A percentile compares a stretch with the other conserved stretches of the same genome.
Conservation (phyloP, 1,140 invertebrate species). For the Acromyrmex charruanus region DNA sequence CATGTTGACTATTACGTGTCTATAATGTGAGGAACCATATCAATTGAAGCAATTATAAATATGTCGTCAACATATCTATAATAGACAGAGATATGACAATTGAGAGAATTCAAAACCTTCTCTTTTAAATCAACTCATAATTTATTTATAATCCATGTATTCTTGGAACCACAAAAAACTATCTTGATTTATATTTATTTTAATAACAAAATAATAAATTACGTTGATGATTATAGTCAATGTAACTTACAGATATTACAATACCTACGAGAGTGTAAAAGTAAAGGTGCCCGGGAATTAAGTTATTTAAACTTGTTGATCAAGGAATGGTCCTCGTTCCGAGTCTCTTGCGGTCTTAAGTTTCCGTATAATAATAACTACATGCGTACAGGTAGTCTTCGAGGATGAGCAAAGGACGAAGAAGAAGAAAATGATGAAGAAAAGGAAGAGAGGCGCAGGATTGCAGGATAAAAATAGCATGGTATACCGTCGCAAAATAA, state of each 20-base stretch:
- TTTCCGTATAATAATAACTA: slow-evolving; percentile 50
- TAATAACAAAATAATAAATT: not conserved
- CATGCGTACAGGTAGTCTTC: slow-evolving; percentile 22
- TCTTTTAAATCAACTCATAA: too few species aligned
- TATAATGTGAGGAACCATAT: too few species aligned
- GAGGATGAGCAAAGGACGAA: slow-evolving; percentile 28
- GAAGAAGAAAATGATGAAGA: slow-evolving; percentile 39
- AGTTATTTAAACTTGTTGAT: slow-evolving; percentile 22
- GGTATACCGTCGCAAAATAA: slow-evolving; percentile 66
- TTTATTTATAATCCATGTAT: too few species aligned
- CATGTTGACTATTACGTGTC: too few species aligned
- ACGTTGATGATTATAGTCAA: not conserved
- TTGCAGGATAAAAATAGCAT: slow-evolving; percentile 70
- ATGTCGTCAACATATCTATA: too few species aligned
- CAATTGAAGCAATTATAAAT: too few species aligned
- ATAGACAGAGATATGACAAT: too few species aligned
- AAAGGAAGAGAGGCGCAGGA: slow-evolving; percentile 39
- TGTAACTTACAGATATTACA: not conserved
- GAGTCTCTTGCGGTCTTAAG: slow-evolving; percentile 29
- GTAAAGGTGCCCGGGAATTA: not conserved
- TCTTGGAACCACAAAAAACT: too few species aligned
- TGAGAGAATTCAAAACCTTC: too few species aligned
- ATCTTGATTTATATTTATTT: too few species aligned
- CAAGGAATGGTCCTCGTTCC: not conserved
- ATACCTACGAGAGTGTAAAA: not conserved